Evolutionary conservation across 2,113 vertebrate genomes (phyloP).

Genomic region (Tachysurus fulvidraco): DNA sequence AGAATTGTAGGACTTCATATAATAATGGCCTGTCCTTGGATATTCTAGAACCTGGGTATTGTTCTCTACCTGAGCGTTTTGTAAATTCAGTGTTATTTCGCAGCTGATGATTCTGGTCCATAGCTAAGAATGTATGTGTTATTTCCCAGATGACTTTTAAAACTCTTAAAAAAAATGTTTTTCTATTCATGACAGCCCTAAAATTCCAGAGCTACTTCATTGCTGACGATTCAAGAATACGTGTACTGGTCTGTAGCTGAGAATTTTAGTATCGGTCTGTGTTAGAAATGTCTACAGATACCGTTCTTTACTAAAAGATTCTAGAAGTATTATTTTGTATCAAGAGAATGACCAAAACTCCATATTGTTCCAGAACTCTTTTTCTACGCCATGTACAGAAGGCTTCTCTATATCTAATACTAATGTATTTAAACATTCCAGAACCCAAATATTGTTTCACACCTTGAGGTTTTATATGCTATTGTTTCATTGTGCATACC

Average conservation of each 20-base stretch:
- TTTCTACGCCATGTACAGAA: neutral
- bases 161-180: too few species aligned
- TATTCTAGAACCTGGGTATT: neutral
- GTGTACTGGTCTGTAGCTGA: neutral
- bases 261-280: neutral
- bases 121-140: neutral
- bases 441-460: neutral
- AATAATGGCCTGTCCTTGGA: neutral
- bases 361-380: neutral
- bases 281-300: neutral
- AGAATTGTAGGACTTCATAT: neutral
- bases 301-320: neutral
- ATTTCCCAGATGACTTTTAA: neutral
- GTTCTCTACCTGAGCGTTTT: neutral
- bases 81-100: neutral
- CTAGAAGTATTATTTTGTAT: neutral
- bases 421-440: neutral
- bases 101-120: neutral
- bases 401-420: neutral
- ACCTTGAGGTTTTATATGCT: neutral
- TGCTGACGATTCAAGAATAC: neutral
- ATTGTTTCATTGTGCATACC: constrained; percentile 1
- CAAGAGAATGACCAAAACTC: neutral
- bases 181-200: neutral
- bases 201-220: neutral